Evolutionary conservation across 2,113 vertebrate genomes (phyloP).

Genomic region (Penelope pileata): DNA sequence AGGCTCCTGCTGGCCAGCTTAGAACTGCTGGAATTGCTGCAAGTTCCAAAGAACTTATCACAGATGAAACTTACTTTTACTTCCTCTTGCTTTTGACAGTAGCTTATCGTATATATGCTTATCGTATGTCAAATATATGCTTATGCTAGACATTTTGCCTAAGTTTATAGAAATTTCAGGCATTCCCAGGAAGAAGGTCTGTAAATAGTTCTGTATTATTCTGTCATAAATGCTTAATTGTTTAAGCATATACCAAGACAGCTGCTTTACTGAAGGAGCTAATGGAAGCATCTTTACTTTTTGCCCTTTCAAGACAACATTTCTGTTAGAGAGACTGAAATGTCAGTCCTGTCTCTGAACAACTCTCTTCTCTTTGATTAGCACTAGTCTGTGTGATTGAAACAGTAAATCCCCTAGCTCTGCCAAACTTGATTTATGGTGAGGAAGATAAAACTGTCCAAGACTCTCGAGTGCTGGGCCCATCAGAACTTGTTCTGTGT

Average conservation of each 20-base stretch:
- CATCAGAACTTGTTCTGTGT: not conserved
- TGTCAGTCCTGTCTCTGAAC: not conserved
- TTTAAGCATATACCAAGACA: not conserved
- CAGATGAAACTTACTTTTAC: not conserved
- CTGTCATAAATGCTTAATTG: not conserved
- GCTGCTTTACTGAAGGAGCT: not conserved
- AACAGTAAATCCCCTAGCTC: not conserved
- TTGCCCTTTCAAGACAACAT: not conserved
- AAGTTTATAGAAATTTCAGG: not conserved
- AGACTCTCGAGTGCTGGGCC: not conserved
- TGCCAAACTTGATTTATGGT: not conserved
- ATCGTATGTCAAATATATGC: too few relatives aligned
- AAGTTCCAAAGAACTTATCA: not conserved
- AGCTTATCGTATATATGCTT: too few relatives aligned
- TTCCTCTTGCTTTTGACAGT: not conserved
- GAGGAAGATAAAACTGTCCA: not conserved
- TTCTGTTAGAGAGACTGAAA: not conserved
- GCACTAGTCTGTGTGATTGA: not conserved
- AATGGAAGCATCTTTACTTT: not conserved
- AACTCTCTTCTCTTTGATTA: not conserved
- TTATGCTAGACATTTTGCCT: not conserved
- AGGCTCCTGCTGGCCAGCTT: not conserved
- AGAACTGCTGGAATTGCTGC: not conserved
- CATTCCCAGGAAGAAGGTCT: not conserved
- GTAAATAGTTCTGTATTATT: not conserved